A percentile compares a stretch with the other conserved stretches of the same genome.
phyloP scores from a whole-genome alignment of 2,797 vertebrate genomes.

The Varecia variegata region DNA sequence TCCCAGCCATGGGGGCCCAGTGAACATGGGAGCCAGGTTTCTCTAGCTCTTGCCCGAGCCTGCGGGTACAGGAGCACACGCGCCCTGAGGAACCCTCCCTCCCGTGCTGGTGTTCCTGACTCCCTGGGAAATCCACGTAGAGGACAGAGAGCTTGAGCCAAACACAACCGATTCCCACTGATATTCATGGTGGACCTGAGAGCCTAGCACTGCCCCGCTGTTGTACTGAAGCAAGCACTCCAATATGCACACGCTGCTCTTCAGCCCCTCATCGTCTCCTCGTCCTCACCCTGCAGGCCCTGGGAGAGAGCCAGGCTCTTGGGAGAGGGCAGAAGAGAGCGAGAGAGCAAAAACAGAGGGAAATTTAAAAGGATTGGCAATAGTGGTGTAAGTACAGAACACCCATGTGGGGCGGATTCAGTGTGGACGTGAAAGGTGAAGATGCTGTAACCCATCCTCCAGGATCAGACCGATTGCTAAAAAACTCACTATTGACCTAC shows the following conservation, averaged over 20 bases:
- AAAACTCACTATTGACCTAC: neutral
- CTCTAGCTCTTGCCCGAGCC: neutral
- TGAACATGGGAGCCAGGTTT: neutral
- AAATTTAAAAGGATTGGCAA: neutral
- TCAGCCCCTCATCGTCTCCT: neutral
- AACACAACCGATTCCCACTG: neutral
- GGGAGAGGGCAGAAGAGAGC: neutral
- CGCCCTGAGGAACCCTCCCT: neutral
- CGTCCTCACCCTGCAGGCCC: neutral
- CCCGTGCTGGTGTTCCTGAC: neutral
- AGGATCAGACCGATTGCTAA: neutral
- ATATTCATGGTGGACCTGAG: neutral
- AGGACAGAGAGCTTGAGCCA: neutral
- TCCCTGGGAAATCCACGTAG: neutral
- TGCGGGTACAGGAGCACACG: accelerated
- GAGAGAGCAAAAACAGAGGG: neutral
- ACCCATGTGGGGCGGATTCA: neutral
- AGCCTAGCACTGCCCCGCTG: accelerated
- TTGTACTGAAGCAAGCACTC: neutral
- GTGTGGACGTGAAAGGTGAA: neutral
- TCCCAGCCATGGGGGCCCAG: neutral
- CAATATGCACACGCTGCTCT: accelerated
- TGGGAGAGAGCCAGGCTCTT: neutral
- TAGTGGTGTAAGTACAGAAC: neutral
- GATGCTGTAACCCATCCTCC: neutral